Evolutionary conservation across 2,113 vertebrate genomes (phyloP).

Genomic region (Amphilophus citrinellus): DNA sequence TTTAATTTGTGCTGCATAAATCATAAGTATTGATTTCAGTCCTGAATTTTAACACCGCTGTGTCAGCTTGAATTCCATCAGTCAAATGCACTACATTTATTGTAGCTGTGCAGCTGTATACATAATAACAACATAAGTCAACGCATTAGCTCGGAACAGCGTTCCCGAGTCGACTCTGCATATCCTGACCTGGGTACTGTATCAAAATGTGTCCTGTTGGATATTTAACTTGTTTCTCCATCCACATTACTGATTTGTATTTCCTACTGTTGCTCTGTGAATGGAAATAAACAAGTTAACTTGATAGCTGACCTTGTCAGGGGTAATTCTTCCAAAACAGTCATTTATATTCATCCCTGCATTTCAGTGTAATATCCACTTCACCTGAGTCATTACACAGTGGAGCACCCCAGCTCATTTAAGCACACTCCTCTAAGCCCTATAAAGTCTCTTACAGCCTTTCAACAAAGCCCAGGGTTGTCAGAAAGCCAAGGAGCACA

Average conservation of each 20-base stretch:
- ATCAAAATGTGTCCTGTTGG: conserved; percentile 2
- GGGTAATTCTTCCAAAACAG: conserved; percentile 42
- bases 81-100: not conserved
- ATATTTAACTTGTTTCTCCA: not conserved
- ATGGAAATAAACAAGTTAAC: conserved; percentile 39
- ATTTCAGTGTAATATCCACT: conserved; percentile 56
- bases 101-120: not conserved
- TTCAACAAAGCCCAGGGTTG: conserved; percentile 61
- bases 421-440: conserved; percentile 51
- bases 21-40: not conserved
- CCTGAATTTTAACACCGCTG: fast-evolving
- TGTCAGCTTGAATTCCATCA: not conserved
- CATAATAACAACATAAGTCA: not conserved
- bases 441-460: conserved; percentile 59
- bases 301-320: conserved; percentile 40
- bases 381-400: conserved; percentile 56
- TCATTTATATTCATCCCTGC: conserved; percentile 55
- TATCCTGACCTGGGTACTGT: not conserved
- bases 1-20: not conserved
- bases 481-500: conserved; percentile 60
- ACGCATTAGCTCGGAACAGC: not conserved
- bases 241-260: conserved; percentile 6
- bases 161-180: not conserved
- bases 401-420: conserved; percentile 45
- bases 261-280: not conserved